These are phyloP conservation scores for Scotopteryx bipunctaria DNA, from an alignment of 2,888 invertebrate genomes.

Conservation along the genomic window DNA sequence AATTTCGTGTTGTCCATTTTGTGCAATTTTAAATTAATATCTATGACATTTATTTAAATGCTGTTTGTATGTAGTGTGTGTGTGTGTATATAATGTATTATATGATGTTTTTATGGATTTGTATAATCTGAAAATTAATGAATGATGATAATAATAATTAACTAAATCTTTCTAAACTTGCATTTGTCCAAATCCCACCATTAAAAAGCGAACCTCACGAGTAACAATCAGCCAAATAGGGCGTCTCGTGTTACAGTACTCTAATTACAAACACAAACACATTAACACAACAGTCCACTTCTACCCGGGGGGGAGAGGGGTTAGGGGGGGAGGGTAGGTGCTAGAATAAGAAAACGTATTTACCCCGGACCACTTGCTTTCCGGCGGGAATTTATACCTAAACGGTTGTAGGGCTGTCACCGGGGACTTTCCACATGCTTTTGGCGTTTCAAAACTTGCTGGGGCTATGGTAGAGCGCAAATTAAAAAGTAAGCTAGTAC, in stretches of 20 bases:
- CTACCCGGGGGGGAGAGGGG: conserved; percentile 16
- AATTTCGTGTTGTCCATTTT: no score
- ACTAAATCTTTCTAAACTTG: not conserved
- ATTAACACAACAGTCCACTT: conserved; percentile 33
- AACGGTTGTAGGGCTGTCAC: conserved; percentile 57
- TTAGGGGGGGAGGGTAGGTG: conserved; percentile 27
- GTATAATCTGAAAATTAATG: no score
- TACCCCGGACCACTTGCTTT: conserved; percentile 65
- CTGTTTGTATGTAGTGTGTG: no score
- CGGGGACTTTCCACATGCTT: no score
- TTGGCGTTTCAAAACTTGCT: no score
- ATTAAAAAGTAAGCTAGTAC: no score
- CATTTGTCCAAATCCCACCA: not conserved
- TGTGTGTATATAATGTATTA: no score
- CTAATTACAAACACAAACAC: conserved; percentile 67
- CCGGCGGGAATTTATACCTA: conserved; percentile 66
- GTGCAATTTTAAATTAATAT: no score
- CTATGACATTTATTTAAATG: no score
- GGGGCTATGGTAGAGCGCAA: no score
- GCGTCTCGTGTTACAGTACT: conserved; percentile 35
- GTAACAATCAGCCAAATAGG: conserved; percentile 33
- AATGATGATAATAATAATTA: no score
- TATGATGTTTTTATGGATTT: no score
- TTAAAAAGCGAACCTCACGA: conserved; percentile 34
- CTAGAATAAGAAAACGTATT: conserved; percentile 70